phyloP scores from a whole-genome alignment of 2,888 invertebrate genomes.

The Lycia hirtaria region DNA sequence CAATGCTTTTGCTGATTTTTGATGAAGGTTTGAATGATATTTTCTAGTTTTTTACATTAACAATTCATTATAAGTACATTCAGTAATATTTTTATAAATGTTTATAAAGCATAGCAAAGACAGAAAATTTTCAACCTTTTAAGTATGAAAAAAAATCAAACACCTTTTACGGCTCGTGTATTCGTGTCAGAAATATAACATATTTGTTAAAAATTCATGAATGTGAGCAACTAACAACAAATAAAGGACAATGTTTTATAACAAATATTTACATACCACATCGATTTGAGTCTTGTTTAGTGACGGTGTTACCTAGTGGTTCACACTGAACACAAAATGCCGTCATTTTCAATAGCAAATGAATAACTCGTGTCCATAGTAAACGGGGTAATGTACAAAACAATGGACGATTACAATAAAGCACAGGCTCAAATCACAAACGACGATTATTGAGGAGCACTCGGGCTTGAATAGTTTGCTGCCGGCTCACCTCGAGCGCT shows the following conservation, averaged over 20 bases:
- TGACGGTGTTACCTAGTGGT: slow-evolving; percentile 16
- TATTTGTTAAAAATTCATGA: background rate
- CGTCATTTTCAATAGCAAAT: slow-evolving; percentile 30
- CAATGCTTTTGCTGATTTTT: too few relatives aligned
- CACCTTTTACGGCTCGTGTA: background rate
- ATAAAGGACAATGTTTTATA: background rate
- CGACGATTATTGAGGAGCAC: slow-evolving; percentile 59
- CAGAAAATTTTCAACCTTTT: too few relatives aligned
- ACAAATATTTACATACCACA: slow-evolving; percentile 35
- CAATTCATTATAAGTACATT: too few relatives aligned
- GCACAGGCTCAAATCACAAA: slow-evolving; percentile 56
- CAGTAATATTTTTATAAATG: too few relatives aligned
- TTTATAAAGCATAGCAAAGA: too few relatives aligned
- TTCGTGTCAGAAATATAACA: background rate
- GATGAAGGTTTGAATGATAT: too few relatives aligned
- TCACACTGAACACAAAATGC: slow-evolving; percentile 22
- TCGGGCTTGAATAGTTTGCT: slow-evolving; percentile 55
- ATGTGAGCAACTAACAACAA: background rate
- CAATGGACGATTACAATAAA: slow-evolving; percentile 52
- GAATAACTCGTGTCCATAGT: slow-evolving; percentile 31
- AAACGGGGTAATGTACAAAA: slow-evolving; percentile 51
- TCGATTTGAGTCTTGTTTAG: slow-evolving; percentile 24
- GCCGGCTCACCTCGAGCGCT: slow-evolving; percentile 52
- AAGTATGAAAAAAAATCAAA: too few relatives aligned
- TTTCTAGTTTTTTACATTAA: too few relatives aligned